A percentile compares a stretch with the other conserved stretches of the same genome.
Evolutionary conservation across 1,140 invertebrate genomes (phyloP).

Genomic region (Spodoptera litura): DNA sequence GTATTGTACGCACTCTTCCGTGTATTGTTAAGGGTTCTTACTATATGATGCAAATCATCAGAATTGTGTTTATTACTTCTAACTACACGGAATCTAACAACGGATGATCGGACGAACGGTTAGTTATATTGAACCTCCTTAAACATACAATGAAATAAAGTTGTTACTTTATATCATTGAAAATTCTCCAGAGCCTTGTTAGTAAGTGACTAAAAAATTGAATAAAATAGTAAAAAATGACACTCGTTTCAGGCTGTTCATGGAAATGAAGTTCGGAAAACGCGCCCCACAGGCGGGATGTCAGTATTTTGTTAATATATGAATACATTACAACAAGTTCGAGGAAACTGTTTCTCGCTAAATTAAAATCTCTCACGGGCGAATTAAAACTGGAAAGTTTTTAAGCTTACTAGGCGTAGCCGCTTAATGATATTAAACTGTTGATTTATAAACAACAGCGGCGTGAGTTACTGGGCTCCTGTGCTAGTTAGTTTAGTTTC

Average conservation of each 20-base stretch:
- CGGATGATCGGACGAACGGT: too few relatives aligned
- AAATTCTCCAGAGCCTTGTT: background rate
- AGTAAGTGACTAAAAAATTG: background rate
- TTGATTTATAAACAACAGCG: constrained; percentile 72
- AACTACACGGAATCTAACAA: too few relatives aligned
- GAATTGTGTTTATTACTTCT: too few relatives aligned
- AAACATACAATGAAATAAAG: too few relatives aligned
- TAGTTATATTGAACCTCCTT: too few relatives aligned
- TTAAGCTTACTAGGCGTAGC: constrained; percentile 77
- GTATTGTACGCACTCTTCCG: too few relatives aligned
- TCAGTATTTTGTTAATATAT: constrained; percentile 74
- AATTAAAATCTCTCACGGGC: constrained; percentile 80
- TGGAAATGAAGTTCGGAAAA: constrained; percentile 10
- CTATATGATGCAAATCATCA: too few relatives aligned
- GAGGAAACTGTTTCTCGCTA: constrained; percentile 75
- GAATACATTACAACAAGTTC: constrained; percentile 78
- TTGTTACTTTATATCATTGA: background rate
- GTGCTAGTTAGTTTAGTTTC: constrained; percentile 42
- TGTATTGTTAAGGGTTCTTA: too few relatives aligned
- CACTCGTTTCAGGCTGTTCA: constrained; percentile 17
- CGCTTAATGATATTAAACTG: constrained; percentile 81
- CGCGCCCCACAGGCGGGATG: constrained; percentile 46
- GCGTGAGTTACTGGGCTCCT: constrained; percentile 54
- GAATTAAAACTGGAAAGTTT: constrained; percentile 80
- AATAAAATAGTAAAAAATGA: constrained; percentile 27